Base-by-base conservation (phyloP, 2,113 vertebrate genomes). In the Gnathonemus longibarbis region DNA sequence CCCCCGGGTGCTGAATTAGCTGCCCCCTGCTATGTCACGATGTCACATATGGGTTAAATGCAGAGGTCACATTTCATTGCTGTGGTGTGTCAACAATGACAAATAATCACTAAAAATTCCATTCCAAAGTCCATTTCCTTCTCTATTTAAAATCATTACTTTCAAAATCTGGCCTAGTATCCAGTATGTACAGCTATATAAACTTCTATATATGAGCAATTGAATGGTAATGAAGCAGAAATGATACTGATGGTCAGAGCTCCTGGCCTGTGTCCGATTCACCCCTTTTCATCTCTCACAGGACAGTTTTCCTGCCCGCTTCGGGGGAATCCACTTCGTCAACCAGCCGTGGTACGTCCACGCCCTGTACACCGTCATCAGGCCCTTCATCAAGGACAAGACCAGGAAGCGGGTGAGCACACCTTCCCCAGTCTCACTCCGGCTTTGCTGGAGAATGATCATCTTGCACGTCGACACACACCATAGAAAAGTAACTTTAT, bases 281-380 rank as follows among this genome's bases (percentile, higher is more conserved):
- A 39, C 93, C 62, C 45, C 45, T 2, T 84, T 93, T 90, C 93
- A 91, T 39, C 89, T 11, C 92, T 90, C 58, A 3, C 91, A 97
- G 97, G 97, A 97, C 94, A 97, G 97, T 93, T 97, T 97, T 93
- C 97, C 97, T 90, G 97, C 97, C 39, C 97, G 97, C 88, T 97
- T 97, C 88, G 97, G 97, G 95, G 97, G 97, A 91, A 95, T 97
- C 92, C 97, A 97, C 92, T 97, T 97, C 94, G 97, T 97, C 93
- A 97, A 97, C 93, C 97, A 97, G 93, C 97, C 97, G 45, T 97
- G 97, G 97, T 97, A 97, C 91, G 97, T 97, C 89, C 96, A 97
- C 86, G 97, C 97, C 89, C 92, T 97, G 90, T 97, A 97, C 89
- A 97, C 96, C 0, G 94, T 97, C 93, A 97, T 97, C 95, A 96